phyloP scores from a whole-genome alignment of 2,113 vertebrate genomes.

The Semicossyphus pulcher region DNA sequence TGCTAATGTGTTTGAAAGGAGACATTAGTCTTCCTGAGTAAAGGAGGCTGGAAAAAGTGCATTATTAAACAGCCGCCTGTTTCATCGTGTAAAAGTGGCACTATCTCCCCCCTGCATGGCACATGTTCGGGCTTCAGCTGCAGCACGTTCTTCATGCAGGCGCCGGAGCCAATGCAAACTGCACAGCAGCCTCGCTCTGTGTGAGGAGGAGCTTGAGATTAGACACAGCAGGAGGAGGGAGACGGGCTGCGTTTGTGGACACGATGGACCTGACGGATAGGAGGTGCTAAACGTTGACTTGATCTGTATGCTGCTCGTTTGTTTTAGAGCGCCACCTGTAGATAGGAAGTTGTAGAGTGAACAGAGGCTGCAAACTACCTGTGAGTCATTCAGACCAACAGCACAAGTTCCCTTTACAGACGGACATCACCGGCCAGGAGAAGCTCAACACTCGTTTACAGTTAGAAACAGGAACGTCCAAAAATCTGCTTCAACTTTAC shows the following conservation, averaged over 20 bases:
- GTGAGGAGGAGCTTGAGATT: neutral
- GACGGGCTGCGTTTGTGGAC: neutral
- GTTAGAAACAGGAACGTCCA: too few relatives aligned
- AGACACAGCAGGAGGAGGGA: neutral
- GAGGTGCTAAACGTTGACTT: neutral
- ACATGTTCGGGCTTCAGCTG: slow-evolving; percentile 13
- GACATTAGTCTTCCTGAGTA: slow-evolving; percentile 54
- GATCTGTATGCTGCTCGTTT: neutral
- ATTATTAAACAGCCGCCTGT: slow-evolving; percentile 46
- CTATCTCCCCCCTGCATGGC: slow-evolving; percentile 23
- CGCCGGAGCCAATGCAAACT: neutral
- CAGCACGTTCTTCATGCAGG: neutral
- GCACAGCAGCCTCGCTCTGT: neutral
- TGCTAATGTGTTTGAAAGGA: slow-evolving; percentile 62
- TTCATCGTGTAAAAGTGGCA: slow-evolving; percentile 40
- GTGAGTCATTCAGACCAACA: too few relatives aligned
- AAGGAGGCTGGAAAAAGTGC: slow-evolving; percentile 13
- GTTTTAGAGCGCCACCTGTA: too few relatives aligned
- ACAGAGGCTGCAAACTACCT: too few relatives aligned
- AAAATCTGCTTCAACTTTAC: too few relatives aligned
- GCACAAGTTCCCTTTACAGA: too few relatives aligned
- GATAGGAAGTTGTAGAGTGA: too few relatives aligned
- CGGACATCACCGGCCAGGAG: too few relatives aligned
- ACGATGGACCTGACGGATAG: neutral
- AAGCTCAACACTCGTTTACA: too few relatives aligned